Conservation (phyloP, 2,797 vertebrate genomes). For the Geotrypetes seraphini region DNA sequence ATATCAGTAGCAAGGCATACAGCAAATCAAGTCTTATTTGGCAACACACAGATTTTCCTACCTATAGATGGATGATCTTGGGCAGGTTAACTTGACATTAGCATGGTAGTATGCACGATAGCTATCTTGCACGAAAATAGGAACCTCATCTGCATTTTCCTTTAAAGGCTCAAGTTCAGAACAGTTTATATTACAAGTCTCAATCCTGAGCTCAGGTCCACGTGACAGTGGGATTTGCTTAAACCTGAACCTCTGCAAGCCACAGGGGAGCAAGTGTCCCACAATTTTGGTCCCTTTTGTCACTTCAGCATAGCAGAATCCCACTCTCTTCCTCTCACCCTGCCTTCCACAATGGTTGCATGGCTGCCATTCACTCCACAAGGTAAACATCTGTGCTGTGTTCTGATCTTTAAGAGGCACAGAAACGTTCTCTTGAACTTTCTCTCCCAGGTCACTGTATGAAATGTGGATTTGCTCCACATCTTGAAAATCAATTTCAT, state of each 20-base stretch:
- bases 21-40: too few species aligned
- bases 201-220: constrained; percentile 24
- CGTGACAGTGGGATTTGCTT: background rate
- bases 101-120: background rate
- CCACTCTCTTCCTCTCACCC: constrained; percentile 24
- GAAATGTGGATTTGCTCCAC: constrained; percentile 7
- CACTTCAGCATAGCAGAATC: constrained; percentile 21
- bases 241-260: background rate
- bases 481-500: constrained; percentile 34
- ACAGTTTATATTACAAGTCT: constrained; percentile 17
- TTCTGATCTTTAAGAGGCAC: background rate
- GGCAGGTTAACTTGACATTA: constrained; percentile 20
- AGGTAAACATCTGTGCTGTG: constrained; percentile 11
- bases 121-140: constrained; percentile 6
- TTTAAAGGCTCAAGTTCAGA: fast-evolving
- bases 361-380: constrained; percentile 32
- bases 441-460: constrained; percentile 13
- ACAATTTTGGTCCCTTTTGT: fast-evolving
- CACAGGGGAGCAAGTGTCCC: constrained; percentile 10
- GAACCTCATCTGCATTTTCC: background rate
- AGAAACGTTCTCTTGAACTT: constrained; percentile 10
- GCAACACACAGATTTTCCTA: background rate
- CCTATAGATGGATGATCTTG: constrained; percentile 37
- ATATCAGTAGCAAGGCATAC: background rate
- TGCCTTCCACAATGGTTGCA: constrained; percentile 17